Evolutionary conservation across 2,797 vertebrate genomes (phyloP).

Genomic region (Rhadinocentrus ornatus): DNA sequence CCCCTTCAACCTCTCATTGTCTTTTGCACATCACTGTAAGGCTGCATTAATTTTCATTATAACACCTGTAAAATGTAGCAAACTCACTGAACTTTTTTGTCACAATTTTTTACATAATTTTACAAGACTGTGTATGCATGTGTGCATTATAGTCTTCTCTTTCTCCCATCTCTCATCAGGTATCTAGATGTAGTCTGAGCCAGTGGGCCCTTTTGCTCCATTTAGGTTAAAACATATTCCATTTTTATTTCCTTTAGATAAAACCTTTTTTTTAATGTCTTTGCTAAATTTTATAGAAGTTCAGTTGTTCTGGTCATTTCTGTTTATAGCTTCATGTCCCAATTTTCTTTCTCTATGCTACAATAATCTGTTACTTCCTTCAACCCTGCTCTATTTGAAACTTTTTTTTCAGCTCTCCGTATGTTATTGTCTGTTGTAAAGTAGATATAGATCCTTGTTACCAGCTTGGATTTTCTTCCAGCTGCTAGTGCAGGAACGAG

Average conservation of each 20-base stretch:
- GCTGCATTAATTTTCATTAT: not conserved
- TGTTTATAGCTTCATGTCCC: not conserved
- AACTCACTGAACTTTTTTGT: no score
- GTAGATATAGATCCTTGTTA: no score
- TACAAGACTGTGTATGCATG: no score
- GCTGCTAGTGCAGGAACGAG: no score
- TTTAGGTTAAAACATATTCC: not conserved
- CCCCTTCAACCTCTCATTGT: not conserved
- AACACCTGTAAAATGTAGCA: not conserved
- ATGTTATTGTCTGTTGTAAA: no score
- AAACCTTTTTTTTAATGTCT: no score
- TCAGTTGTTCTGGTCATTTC: no score
- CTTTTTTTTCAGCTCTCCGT: no score
- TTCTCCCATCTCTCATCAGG: not conserved
- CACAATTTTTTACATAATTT: no score
- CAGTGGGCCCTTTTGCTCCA: not conserved
- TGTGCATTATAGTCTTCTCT: not conserved
- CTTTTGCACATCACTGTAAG: slow-evolving; percentile 1
- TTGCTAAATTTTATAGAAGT: no score
- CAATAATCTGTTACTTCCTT: not conserved
- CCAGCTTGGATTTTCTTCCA: no score
- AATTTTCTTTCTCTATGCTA: not conserved
- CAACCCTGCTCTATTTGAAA: not conserved
- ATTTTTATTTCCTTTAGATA: not conserved
- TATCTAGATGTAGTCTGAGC: not conserved